Evolutionary conservation across 2,797 vertebrate genomes (phyloP), one percentile per base, ranked within the genome.

Genomic region (Gorsachius magnificus): DNA sequence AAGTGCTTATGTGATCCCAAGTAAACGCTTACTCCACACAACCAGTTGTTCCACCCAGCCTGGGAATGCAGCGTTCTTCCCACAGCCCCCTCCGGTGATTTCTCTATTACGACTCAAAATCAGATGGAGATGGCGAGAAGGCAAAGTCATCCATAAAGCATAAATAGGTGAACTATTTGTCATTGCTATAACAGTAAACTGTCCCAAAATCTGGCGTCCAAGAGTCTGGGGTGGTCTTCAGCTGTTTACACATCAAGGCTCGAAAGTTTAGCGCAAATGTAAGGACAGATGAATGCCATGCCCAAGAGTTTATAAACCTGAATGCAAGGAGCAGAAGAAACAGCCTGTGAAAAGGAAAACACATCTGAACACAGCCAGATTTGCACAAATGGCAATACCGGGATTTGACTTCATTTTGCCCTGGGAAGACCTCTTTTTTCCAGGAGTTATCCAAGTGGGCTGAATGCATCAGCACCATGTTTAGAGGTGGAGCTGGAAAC

Each of bases 21-120:
- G 83, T 51, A 58, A 92, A 85, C 10, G 15, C 61, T 69, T 56
- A 33, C 35, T 90, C 65, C 65, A 56, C 48, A 33, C 43, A 87
- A 90, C 81, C 80, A 83, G 93, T 93, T 82, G 69, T 91, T 89
- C 94, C 88, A 92, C 89, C 58, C 87, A 58, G 36, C 64, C 81
- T 33, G 48, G 89, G 93, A 93, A 93, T 90, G 88, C 68, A 7
- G 33, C 0, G 0, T 46, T 82, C 65, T 95, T 95, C 92, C 94
- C 85, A 83, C 79, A 95, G 87, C 80, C 91, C 8, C 6, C 63
- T 79, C 45, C 5, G 8, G 21, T 50, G 74, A 87, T 86, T 90
- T 83, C 46, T 76, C 31, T 90, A 2, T 38, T 87, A 13, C 2
- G 0, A 11, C 43, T 81, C 53, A 87, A 94, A 94, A 92, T 90